phyloP scores from a whole-genome alignment of 1,140 invertebrate species.

The Stegodyphus dumicola region DNA sequence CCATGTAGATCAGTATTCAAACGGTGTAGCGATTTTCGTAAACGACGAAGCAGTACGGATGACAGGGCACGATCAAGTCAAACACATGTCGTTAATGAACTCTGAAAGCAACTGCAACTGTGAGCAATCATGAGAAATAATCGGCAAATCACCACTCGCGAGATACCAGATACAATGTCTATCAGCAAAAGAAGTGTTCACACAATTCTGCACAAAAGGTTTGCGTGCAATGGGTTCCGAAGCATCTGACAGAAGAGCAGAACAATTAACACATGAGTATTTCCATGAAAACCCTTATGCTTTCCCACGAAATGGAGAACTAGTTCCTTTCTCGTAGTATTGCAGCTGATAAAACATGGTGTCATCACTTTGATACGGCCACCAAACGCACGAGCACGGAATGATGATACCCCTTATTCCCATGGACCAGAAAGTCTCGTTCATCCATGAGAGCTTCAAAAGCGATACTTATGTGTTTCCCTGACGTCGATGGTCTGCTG shows the following conservation, averaged over 20 bases:
- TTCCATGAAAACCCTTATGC: no score
- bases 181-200: no score
- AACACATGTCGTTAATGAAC: background rate
- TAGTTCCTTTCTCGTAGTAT: conserved; percentile 1
- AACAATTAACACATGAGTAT: no score
- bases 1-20: background rate
- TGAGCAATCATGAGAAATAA: no score
- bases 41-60: background rate
- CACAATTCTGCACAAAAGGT: no score
- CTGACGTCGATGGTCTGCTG: background rate
- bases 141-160: no score
- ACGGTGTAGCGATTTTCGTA: background rate
- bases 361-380: conserved; percentile 27
- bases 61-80: background rate
- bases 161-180: no score
- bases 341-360: conserved; percentile 20
- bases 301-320: no score
- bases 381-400: conserved; percentile 1
- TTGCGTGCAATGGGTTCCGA: no score
- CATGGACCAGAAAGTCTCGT: background rate
- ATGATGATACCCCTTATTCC: background rate
- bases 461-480: background rate
- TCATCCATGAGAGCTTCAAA: background rate
- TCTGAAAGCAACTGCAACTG: no score
- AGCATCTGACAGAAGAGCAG: no score